These are phyloP conservation scores for Megaceryle torquata DNA, from an alignment of 2,113 vertebrate genomes.

Conservation along the genomic window DNA sequence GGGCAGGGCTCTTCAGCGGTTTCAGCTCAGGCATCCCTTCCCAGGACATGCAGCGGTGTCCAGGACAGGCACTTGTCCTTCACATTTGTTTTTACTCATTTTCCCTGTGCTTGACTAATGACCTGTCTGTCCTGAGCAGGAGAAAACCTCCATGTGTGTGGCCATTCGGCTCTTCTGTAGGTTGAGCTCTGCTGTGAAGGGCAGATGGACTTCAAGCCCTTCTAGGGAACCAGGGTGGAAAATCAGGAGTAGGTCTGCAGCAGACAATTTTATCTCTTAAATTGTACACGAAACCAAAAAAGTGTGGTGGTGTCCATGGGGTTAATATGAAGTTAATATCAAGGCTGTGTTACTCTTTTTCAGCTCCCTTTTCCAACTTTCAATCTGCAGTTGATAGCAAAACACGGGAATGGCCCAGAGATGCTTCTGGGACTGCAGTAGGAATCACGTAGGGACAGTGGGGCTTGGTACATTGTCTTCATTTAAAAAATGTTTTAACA, in stretches of 20 bases:
- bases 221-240: neutral
- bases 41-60: neutral
- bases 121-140: neutral
- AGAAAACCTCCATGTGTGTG: neutral
- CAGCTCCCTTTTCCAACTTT: neutral
- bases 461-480: neutral
- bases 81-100: neutral
- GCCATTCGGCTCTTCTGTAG: neutral
- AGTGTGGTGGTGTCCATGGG: neutral
- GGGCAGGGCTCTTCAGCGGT: neutral
- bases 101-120: neutral
- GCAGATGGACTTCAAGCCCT: neutral
- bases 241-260: neutral
- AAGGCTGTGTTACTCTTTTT: neutral
- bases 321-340: neutral
- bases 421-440: neutral
- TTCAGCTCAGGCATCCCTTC: neutral
- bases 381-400: neutral
- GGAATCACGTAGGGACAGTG: neutral
- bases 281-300: neutral
- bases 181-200: neutral
- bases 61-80: neutral
- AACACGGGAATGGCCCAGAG: neutral
- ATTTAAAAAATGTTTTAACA: neutral
- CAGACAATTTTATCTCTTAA: neutral